These are phyloP conservation scores for Corvus moneduloides DNA, from an alignment of 2,113 vertebrate genomes.

Conservation along the genomic window DNA sequence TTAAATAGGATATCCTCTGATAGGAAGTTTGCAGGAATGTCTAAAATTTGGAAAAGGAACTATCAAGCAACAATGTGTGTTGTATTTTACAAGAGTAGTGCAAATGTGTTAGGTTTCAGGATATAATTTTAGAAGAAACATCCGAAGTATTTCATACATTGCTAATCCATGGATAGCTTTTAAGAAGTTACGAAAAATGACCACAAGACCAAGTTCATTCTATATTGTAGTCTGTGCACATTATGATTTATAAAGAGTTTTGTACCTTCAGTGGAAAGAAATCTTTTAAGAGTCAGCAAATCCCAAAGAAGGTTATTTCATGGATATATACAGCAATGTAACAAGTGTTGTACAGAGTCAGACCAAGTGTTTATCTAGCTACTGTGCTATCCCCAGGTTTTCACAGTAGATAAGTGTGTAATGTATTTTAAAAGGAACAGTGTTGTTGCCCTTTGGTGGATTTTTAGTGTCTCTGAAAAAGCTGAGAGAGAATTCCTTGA, in stretches of 20 bases:
- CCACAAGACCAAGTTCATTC: background rate
- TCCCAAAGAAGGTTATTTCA: background rate
- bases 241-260: background rate
- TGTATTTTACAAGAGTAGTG: background rate
- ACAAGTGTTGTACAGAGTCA: background rate
- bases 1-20: background rate
- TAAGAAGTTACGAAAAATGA: background rate
- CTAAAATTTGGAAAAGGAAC: background rate
- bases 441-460: background rate
- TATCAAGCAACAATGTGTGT: background rate
- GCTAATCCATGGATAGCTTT: background rate
- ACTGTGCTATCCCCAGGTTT: background rate
- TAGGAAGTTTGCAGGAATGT: background rate
- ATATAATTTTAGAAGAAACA: background rate
- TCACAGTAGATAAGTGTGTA: background rate
- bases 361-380: background rate
- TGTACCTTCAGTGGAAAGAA: background rate
- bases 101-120: background rate
- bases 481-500: background rate
- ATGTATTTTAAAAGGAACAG: background rate
- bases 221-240: background rate
- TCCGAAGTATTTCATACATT: background rate
- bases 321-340: background rate
- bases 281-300: background rate
- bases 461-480: constrained; percentile 5